Percentiles rank a stretch among this genome's conserved stretches.
Evolutionary conservation across 2,888 invertebrate species (phyloP).

Genomic region (Apotomis turbidana): DNA sequence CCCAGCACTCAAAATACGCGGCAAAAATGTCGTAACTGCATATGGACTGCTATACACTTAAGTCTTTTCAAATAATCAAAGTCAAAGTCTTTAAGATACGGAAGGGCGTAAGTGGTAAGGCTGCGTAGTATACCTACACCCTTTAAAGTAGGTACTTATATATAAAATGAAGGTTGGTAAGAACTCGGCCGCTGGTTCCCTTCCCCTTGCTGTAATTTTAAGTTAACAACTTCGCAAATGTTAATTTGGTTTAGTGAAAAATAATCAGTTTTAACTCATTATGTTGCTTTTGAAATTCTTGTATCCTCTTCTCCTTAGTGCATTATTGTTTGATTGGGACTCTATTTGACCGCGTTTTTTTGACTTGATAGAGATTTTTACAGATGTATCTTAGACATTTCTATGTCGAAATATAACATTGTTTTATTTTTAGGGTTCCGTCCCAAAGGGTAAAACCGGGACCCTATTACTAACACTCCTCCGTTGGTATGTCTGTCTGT

Average conservation of each 20-base stretch:
- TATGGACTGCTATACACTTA: background rate
- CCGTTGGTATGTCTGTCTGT: no score
- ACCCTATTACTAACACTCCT: no score
- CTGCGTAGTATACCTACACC: background rate
- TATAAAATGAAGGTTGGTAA: background rate
- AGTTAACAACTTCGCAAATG: slow-evolving; percentile 32
- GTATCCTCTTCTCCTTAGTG: slow-evolving; percentile 1
- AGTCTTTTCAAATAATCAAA: slow-evolving; percentile 2
- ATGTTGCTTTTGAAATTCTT: slow-evolving; percentile 8
- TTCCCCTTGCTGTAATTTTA: slow-evolving; percentile 22
- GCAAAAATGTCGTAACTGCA: background rate
- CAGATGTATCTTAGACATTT: background rate
- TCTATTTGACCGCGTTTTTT: background rate
- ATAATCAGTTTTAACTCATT: slow-evolving; percentile 28
- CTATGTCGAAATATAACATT: no score
- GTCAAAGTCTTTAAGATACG: background rate
- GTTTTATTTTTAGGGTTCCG: no score
- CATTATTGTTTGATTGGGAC: background rate
- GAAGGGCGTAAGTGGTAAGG: slow-evolving; percentile 6
- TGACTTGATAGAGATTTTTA: background rate
- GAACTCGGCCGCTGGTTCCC: slow-evolving; percentile 11
- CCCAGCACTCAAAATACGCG: background rate
- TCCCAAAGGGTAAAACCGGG: no score
- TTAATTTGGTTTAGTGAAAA: slow-evolving; percentile 31
- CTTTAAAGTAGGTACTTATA: background rate